Conservation (phyloP, 2,888 invertebrate species). For the Synergus japonicus region DNA sequence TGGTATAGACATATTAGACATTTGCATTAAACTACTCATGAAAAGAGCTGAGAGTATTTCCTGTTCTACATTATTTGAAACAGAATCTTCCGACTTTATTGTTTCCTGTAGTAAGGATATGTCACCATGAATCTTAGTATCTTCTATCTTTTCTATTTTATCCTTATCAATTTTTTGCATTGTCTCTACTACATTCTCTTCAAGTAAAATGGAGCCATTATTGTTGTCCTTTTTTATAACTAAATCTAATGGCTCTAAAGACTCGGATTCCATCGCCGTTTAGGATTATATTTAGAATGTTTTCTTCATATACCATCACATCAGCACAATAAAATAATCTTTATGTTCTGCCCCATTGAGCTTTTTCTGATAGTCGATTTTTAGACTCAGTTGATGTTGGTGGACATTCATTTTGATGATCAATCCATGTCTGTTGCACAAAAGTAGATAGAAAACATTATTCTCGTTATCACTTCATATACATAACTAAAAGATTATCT, state of each 20-base stretch:
- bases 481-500: background rate
- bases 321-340: background rate
- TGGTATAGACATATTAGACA: constrained; percentile 69
- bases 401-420: background rate
- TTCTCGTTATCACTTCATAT: background rate
- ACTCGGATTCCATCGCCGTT: constrained; percentile 76
- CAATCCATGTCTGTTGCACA: background rate
- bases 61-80: constrained; percentile 72
- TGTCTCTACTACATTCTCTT: constrained; percentile 46
- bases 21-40: constrained; percentile 76
- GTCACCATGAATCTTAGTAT: constrained; percentile 65
- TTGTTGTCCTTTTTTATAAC: constrained; percentile 74
- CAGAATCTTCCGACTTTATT: constrained; percentile 62
- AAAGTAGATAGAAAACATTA: background rate
- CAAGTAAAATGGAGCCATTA: constrained; percentile 48
- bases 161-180: constrained; percentile 52
- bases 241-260: constrained; percentile 79
- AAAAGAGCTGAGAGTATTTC: constrained; percentile 76
- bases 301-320: constrained; percentile 17
- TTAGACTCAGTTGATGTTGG: background rate
- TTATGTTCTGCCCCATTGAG: background rate
- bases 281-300: constrained; percentile 44
- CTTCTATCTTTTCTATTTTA: constrained; percentile 61
- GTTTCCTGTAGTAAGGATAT: constrained; percentile 72
- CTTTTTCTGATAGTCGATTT: background rate